Evolutionary conservation across 1,140 invertebrate genomes (phyloP), one percentile per base, ranked within the genome.

Genomic region (Heliconius melpomene): DNA sequence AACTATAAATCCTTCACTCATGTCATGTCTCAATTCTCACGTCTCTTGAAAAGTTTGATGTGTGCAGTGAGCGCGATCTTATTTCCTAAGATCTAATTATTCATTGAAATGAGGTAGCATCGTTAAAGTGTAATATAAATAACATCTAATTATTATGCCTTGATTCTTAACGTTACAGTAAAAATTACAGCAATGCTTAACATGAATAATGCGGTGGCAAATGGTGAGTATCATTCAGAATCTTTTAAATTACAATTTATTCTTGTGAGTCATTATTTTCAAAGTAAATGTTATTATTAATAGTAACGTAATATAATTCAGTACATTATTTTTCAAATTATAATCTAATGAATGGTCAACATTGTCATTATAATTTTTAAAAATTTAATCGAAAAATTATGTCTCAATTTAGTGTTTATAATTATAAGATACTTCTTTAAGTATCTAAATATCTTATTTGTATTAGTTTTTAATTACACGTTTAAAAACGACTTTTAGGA

Each of bases 91-190:
- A 88, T 87, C 81, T 79, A 77, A 77, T 70, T 60, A 26, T 81
- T 79, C 52, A 80, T 86, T 93, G 91, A 86, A 79, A 94, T 94
- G 91, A 89, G 92, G 91, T 94, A 94, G 91, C 92, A 91, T 77
- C 83, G 80, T 80, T 83, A 81, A 83, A 82, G 75, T 60, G 82
- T 82, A 79, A 86, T 81, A 81, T 77, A 80, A 88, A 81, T 80
- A 89, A 89, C 84, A 89, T 87, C 86, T 82, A 80, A 86, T 83
- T 93, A 93, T 88, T 94, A 93, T 94, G 92, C 88, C 91, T 90
- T 94, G 92, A 89, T 23, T 89, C 81, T 88, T 83, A 82, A 74
- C 81, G 82, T 72, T 78, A 74, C 70, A 83, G 79, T 75, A 84
- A 80, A 80, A 80, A 88, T 87, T 83, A 85, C 85, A 89, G 89